Evolutionary conservation across 2,113 vertebrate genomes (phyloP).

Genomic region (Antechinus flavipes): DNA sequence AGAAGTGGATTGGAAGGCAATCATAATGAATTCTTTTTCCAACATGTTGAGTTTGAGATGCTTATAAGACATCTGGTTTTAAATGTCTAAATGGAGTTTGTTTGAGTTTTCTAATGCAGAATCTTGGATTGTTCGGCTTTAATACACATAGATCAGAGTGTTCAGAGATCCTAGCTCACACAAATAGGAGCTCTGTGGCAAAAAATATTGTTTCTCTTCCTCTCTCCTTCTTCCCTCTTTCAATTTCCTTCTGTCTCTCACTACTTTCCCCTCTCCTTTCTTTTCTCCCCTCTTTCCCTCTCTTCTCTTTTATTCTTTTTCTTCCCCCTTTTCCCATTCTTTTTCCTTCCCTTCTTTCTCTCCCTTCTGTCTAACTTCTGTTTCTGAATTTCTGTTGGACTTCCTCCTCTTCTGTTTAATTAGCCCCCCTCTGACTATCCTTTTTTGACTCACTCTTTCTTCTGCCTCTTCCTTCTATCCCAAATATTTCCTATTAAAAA

Average conservation of each 20-base stretch:
- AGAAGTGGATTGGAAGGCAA: background rate
- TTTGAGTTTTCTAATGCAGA: background rate
- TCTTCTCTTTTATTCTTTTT: background rate
- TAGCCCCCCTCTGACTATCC: background rate
- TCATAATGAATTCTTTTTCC: background rate
- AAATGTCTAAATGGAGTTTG: background rate
- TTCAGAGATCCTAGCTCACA: constrained; percentile 5
- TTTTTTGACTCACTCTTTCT: background rate
- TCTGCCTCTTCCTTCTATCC: background rate
- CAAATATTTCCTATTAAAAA: constrained; percentile 24
- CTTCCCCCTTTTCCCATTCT: too few relatives aligned
- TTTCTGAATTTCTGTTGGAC: background rate
- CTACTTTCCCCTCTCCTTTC: background rate
- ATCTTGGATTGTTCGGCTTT: constrained; percentile 5
- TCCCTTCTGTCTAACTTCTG: background rate
- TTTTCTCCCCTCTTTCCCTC: too few relatives aligned
- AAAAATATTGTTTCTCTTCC: background rate
- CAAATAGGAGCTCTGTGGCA: constrained; percentile 15
- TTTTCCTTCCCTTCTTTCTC: background rate
- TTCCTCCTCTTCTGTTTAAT: background rate
- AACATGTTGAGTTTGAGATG: background rate
- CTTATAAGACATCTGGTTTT: background rate
- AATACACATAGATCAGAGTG: background rate
- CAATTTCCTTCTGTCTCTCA: background rate
- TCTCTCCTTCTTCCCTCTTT: background rate